Evolutionary conservation across 1,140 invertebrate species (phyloP), one percentile per base, ranked within the genome.

Genomic region (Drosophila kepulauana): DNA sequence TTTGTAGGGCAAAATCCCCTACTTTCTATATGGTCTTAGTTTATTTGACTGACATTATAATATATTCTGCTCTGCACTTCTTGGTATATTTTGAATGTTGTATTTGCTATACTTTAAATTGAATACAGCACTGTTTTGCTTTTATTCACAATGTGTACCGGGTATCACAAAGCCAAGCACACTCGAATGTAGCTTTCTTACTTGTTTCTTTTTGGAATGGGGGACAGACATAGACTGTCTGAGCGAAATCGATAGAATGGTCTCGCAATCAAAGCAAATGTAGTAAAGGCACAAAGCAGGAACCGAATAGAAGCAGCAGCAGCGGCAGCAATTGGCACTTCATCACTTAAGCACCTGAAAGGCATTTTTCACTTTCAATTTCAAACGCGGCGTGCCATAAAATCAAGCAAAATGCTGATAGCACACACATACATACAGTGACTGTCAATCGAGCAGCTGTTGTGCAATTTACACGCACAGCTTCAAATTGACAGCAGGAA

Each of bases 341-440:
- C 85, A 89, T 89, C 85, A 89, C 85, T 89, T 89, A 89, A 90
- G 85, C 81, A 90, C 86, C 82, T 81, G 75, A 81, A 85, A 85
- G 70, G 85, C 86, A 89, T 89, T 89, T 89, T 89, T 89, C 85
- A 89, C 85, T 89, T 90, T 89, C 85, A 89, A 88, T 89, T 89
- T 90, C 81, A 75, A n/a, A 49, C 71, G 81, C 78, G 79, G 79
- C 69, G 59, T 81, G 79, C 84, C 82, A 87, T 88, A 88, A 87
- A 87, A 87, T 88, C 84, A 88, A 75, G 79, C 56, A 71, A 70
- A 87, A 88, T 87, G 69, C 69, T 88, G 84, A 87, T 87, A 70
- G 49, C 79, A 79, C 61, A 38, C 54, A 72, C 52, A 68, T 57
- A 71, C 33, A 15, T 8, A 56, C 35, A 51, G 62, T 43, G 48